A percentile compares a stretch with the other conserved stretches of the same genome.
These are phyloP conservation scores for Scylla paramamosain DNA, from an alignment of 1,140 invertebrate species.

Conservation along the genomic window DNA sequence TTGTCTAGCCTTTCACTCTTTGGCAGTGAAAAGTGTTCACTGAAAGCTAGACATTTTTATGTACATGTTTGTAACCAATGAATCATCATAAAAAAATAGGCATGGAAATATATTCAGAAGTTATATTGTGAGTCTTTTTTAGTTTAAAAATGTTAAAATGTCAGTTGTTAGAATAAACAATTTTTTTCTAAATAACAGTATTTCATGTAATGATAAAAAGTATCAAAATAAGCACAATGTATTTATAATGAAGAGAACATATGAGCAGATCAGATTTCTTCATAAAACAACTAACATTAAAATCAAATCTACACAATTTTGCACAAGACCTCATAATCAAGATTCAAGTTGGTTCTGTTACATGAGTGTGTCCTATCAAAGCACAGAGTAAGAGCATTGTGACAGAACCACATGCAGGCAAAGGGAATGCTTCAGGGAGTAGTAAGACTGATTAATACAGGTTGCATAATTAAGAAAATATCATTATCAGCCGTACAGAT, in stretches of 20 bases:
- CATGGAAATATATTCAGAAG: background rate
- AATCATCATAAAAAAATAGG: constrained; percentile 7
- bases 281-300: background rate
- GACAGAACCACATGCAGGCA: constrained; percentile 17
- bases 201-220: background rate
- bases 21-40: background rate
- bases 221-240: background rate
- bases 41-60: background rate
- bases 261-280: too few relatives aligned
- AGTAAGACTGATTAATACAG: background rate
- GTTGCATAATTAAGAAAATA: background rate
- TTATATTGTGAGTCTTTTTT: background rate
- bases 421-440: constrained; percentile 3
- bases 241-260: background rate
- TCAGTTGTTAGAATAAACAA: background rate
- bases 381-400: constrained; percentile 1
- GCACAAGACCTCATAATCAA: background rate
- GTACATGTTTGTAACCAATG: background rate
- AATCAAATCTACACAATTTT: background rate
- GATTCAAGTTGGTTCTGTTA: background rate
- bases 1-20: background rate
- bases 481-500: constrained; percentile 22
- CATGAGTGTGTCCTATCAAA: constrained; percentile 1
- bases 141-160: background rate
- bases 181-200: background rate